These are phyloP conservation scores for Epistrophe grossulariae DNA, from an alignment of 2,888 invertebrate genomes.

Conservation along the genomic window DNA sequence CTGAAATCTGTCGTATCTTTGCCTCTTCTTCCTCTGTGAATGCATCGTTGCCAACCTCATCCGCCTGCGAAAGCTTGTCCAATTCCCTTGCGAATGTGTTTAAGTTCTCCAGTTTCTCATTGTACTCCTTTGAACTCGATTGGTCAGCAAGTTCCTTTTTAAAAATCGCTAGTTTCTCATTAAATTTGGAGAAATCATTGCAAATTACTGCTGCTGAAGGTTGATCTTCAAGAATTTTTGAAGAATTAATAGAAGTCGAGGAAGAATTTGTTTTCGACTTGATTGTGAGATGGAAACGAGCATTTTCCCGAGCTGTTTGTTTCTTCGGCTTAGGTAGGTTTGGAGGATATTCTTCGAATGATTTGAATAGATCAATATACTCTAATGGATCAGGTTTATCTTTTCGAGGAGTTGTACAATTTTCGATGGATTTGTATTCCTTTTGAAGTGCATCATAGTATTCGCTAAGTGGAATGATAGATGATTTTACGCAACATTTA, in stretches of 20 bases:
- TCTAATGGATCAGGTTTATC: slow-evolving; percentile 77
- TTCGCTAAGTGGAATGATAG: slow-evolving; percentile 77
- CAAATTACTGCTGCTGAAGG: slow-evolving; percentile 77
- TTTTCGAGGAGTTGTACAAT: slow-evolving; percentile 74
- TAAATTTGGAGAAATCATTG: slow-evolving; percentile 79
- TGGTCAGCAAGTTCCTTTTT: slow-evolving; percentile 75
- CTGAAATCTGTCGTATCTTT: slow-evolving; percentile 77
- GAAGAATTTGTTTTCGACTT: slow-evolving; percentile 67
- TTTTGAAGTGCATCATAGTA: slow-evolving; percentile 78
- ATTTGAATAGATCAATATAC: slow-evolving; percentile 79
- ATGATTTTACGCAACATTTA: slow-evolving; percentile 78
- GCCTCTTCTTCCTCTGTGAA: slow-evolving; percentile 78
- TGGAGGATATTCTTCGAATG: slow-evolving; percentile 80
- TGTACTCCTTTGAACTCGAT: slow-evolving; percentile 74
- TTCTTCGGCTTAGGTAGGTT: slow-evolving; percentile 79
- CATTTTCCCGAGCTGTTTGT: slow-evolving; percentile 76
- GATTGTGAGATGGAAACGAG: slow-evolving; percentile 77
- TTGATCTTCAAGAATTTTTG: slow-evolving; percentile 70
- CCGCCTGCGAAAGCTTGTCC: slow-evolving; percentile 78
- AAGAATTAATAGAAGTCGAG: slow-evolving; percentile 61
- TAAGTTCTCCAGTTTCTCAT: slow-evolving; percentile 77
- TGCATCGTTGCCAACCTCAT: slow-evolving; percentile 75
- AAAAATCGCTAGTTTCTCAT: slow-evolving; percentile 77
- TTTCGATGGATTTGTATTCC: slow-evolving; percentile 76
- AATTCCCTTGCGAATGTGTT: slow-evolving; percentile 79